phyloP scores from a whole-genome alignment of 2,888 invertebrate genomes.

The Mellilla xanthometata region DNA sequence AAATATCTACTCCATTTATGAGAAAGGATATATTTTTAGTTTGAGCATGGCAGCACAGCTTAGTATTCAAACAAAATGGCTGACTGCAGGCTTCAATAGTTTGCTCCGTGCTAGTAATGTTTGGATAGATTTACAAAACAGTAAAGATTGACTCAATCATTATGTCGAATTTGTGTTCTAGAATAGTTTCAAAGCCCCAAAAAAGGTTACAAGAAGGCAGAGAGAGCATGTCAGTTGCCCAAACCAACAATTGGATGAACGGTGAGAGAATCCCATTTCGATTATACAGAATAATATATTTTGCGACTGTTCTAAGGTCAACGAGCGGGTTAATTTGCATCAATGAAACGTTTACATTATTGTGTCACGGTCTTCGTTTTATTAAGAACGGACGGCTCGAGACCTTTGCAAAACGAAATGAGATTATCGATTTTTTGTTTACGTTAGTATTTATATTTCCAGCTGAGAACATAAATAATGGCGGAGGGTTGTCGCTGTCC shows the following conservation, averaged over 20 bases:
- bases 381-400: slow-evolving; percentile 5
- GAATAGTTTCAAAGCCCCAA: slow-evolving; percentile 88
- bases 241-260: slow-evolving; percentile 93
- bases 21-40: no score
- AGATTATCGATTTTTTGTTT: slow-evolving; percentile 14
- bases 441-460: slow-evolving; percentile 45
- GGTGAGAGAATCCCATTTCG: slow-evolving; percentile 83
- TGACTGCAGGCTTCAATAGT: slow-evolving; percentile 39
- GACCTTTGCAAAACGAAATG: neutral
- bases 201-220: slow-evolving; percentile 89
- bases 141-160: slow-evolving; percentile 36
- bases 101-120: slow-evolving; percentile 47
- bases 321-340: slow-evolving; percentile 35
- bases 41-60: slow-evolving; percentile 9
- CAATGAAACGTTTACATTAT: slow-evolving; percentile 26
- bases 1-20: neutral
- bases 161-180: slow-evolving; percentile 90
- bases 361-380: slow-evolving; percentile 32
- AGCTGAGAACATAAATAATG: slow-evolving; percentile 90
- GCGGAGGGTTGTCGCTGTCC: slow-evolving; percentile 86
- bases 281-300: slow-evolving; percentile 40
- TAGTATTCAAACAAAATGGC: slow-evolving; percentile 54
- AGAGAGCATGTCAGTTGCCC: slow-evolving; percentile 88
- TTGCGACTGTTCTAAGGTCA: slow-evolving; percentile 34
- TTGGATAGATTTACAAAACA: slow-evolving; percentile 44